Base-by-base conservation (phyloP, 1,140 invertebrate genomes). In the Piezodorus guildinii region DNA sequence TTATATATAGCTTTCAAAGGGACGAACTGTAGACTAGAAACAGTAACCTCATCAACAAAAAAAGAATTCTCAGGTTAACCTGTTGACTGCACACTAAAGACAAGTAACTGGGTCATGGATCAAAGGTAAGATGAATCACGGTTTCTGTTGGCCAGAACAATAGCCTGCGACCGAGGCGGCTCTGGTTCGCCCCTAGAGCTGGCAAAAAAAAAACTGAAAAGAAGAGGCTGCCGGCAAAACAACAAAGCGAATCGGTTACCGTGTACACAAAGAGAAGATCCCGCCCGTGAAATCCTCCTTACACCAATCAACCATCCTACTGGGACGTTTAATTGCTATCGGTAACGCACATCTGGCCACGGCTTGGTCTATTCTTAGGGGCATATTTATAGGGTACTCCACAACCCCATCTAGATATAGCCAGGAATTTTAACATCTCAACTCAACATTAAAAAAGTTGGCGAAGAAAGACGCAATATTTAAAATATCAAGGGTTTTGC, bases 191-290 rank as follows among this genome's bases (percentile, higher is more conserved):
- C 46, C 46, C 34, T 39, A 39, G 46, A 49, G 21, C 46, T 6
- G 21, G 16, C n/a, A 49, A 49, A 49, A 49, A 49, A 46, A 49
- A 49, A 49, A 10, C 6, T 21, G 1, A 19, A 49, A 49, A 49
- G 21, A 49, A 49, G 46, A 21, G 5, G 1, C n/a, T 5, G 46
- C 21, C 46, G 46, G 46, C 46, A 49, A 49, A 49, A 49, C n/a
- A 49, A 49, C 46, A 49, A 49, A 49, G 46, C 46, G 46, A 49
- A 49, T 49, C 46, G 16, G 46, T 49, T 49, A 49, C n/a, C 46
- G n/a, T 49, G 46, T 49, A 21, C 46, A 49, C n/a, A 49, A 21
- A 19, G 46, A 19, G 21, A 21, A 17, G n/a, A 19, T 21, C 16
- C 21, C 46, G 21, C n/a, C 46, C 46, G 21, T 49, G 46, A 49